Base-by-base conservation (phyloP, 2,888 invertebrate species). In the Cosmorhoe ocellata region DNA sequence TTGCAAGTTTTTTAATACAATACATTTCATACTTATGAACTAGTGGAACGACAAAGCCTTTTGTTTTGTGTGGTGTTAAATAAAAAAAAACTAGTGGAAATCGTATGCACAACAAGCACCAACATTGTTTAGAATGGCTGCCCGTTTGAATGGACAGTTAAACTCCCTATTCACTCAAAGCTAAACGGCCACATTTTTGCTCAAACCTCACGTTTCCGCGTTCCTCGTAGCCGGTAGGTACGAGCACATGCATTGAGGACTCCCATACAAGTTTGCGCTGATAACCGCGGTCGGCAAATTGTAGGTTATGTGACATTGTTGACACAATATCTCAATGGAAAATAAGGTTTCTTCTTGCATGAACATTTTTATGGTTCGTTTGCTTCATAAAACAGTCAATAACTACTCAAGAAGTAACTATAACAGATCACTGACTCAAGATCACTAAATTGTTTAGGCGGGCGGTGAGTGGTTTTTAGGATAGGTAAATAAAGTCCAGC, bases 61-160 rank as follows among this genome's bases (percentile, higher is more conserved):
- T n/a, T n/a, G n/a, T n/a, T n/a, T n/a, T n/a, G n/a, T n/a, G n/a
- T n/a, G n/a, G n/a, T n/a, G n/a, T n/a, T n/a, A n/a, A n/a, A n/a
- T n/a, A n/a, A n/a, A n/a, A n/a, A n/a, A n/a, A n/a, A 40, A 39
- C n/a, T 68, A 75, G 72, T 77, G 76, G 71, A 80, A 76, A 71
- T 69, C 71, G 73, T 56, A 53, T 45, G 46, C 31, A 40, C 40
- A 70, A 64, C 67, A 59, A 66, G 59, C 61, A 61, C 67, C 67
- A 73, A 81, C 79, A 81, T 80, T 81, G 81, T 81, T 79, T 79
- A 67, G 75, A 79, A 80, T 75, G 69, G 75, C 67, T 69, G 69
- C 69, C 68, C 69, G 69, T 63, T 69, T 83, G 79, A 84, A 84
- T 84, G 82, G 81, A 80, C 75, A 78, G 78, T 84, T 79, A 79